Evolutionary conservation across 2,797 vertebrate species (phyloP).

Genomic region (Manis crassicaudata): DNA sequence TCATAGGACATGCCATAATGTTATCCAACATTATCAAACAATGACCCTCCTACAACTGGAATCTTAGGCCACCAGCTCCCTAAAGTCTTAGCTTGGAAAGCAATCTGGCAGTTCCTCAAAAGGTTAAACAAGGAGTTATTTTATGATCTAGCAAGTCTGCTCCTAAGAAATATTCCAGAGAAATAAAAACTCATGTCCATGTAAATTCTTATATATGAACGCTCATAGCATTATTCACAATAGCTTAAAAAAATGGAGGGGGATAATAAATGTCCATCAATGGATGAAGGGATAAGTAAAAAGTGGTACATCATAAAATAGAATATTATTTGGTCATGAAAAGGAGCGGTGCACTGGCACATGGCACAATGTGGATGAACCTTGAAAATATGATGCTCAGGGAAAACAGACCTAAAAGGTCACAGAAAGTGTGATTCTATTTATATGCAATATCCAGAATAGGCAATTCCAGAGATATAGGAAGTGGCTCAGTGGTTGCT

Average conservation of each 20-base stretch:
- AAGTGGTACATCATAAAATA: not conserved
- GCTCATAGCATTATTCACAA: not conserved
- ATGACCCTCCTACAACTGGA: not conserved
- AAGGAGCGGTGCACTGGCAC: not conserved
- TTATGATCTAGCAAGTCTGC: not conserved
- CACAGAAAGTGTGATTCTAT: no score
- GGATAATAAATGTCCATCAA: not conserved
- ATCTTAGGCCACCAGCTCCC: not conserved
- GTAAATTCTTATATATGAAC: not conserved
- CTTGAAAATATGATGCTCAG: not conserved
- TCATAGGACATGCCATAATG: not conserved
- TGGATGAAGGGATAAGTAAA: not conserved
- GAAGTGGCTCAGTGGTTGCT: fast-evolving
- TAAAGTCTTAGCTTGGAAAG: not conserved
- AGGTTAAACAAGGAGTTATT: not conserved
- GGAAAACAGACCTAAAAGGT: not conserved
- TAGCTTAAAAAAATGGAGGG: not conserved
- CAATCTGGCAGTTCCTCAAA: not conserved
- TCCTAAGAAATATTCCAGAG: not conserved
- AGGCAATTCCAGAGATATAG: not conserved
- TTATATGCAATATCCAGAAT: not conserved
- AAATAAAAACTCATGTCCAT: not conserved
- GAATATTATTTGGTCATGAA: not conserved
- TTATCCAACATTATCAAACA: not conserved
- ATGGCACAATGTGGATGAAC: fast-evolving